Conservation (phyloP, 2,888 invertebrate species). For the Chrysomela aeneicollis region DNA sequence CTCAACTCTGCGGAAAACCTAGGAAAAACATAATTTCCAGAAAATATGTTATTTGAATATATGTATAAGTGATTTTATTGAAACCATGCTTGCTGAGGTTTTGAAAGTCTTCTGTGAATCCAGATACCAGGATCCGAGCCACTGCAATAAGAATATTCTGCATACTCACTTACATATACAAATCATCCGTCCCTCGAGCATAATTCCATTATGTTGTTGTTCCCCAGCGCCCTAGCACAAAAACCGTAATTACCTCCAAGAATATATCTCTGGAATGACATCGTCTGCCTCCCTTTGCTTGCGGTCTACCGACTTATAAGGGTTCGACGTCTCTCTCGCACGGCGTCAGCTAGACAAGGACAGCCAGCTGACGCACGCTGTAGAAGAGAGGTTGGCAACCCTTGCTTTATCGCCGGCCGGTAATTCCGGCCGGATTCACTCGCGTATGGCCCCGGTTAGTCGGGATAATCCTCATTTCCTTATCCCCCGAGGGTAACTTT, state of each 20-base stretch:
- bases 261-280: not conserved
- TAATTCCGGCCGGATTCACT: slow-evolving; percentile 15
- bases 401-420: slow-evolving; percentile 16
- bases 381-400: slow-evolving; percentile 17
- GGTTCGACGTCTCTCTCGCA: not conserved
- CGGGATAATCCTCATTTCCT: slow-evolving; percentile 18
- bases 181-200: not conserved
- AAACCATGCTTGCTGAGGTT: no score
- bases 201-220: not conserved
- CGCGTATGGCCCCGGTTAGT: slow-evolving; percentile 15
- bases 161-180: no score
- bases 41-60: no score
- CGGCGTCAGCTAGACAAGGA: not conserved
- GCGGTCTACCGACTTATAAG: not conserved
- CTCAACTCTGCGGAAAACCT: no score
- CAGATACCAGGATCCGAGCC: no score
- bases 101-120: no score
- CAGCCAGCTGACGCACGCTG: not conserved
- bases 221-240: not conserved
- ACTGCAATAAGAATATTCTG: no score
- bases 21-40: no score
- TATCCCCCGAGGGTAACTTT: slow-evolving; percentile 10
- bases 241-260: slow-evolving; percentile 1
- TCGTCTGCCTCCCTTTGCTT: not conserved
- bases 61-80: no score